Evolutionary conservation across 2,797 vertebrate species (phyloP).

Genomic region (Poliocrania exsul): DNA sequence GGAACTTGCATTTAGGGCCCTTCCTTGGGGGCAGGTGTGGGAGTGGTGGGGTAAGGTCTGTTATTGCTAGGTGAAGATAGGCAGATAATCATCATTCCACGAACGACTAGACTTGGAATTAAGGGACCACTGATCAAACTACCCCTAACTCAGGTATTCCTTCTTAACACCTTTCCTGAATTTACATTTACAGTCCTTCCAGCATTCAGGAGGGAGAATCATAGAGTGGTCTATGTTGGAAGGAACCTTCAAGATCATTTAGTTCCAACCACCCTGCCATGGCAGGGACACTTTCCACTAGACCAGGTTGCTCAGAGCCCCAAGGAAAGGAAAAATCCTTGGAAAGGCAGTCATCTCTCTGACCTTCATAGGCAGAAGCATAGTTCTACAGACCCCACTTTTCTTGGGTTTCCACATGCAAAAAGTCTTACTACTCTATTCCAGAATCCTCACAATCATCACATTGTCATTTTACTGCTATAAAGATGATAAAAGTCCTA

Average conservation of each 20-base stretch:
- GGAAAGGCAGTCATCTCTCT: background rate
- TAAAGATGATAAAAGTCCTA: background rate
- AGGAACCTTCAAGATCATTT: background rate
- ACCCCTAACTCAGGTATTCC: background rate
- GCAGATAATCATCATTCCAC: background rate
- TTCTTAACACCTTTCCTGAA: background rate
- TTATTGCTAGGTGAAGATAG: background rate
- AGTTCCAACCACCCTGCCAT: fast-evolving
- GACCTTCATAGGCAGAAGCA: background rate
- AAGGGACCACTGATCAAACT: background rate
- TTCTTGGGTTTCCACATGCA: background rate
- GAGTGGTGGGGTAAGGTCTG: background rate
- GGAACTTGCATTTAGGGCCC: background rate
- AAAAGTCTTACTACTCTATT: background rate
- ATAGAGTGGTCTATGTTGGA: background rate
- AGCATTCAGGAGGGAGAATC: background rate
- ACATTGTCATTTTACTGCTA: background rate
- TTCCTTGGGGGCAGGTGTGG: background rate
- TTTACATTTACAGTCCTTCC: background rate
- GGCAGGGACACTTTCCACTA: background rate
- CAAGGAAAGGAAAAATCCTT: background rate
- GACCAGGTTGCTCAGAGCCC: background rate
- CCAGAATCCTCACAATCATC: background rate
- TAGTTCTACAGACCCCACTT: background rate
- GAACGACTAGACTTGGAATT: background rate